Base-by-base conservation (phyloP, 2,888 invertebrate genomes). In the Amphipoea oculea region DNA sequence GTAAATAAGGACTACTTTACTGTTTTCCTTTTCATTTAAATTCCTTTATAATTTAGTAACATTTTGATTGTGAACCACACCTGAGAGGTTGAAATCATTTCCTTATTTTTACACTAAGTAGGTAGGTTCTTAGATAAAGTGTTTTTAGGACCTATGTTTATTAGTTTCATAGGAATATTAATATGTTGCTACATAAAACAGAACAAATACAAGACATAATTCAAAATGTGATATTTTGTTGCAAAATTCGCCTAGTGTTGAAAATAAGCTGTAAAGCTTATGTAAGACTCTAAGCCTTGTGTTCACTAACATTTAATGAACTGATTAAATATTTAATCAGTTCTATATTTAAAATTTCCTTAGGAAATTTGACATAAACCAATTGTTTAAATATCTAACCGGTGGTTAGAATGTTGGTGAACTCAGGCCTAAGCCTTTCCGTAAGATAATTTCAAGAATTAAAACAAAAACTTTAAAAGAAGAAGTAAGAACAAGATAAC, bases 401-500 rank as follows among this genome's bases (percentile, higher is more conserved):
- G n/a, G n/a, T n/a, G n/a, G n/a, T n/a, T n/a, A n/a, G n/a, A n/a
- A n/a, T n/a, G n/a, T n/a, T n/a, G n/a, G n/a, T n/a, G n/a, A n/a
- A n/a, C n/a, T n/a, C n/a, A n/a, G n/a, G n/a, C n/a, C 12, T 14
- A 40, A 40, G 4, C 62, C 14, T 29, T 60, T 29, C 66, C 48
- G 3, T 7, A 40, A 54, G 20, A 80, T 42, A 17, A 65, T 69
- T 76, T 36, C 48, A 85, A 70, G 57, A 62, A 66, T 73, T 45
- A 51, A 73, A 87, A 69, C 42, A 45, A 62, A 45, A 40, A 68
- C 23, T 68, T 66, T 2, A 36, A 71, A 75, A 63, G 36, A 78
- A 74, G 40, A 80, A 72, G 45, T 68, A 51, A 51, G 69, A 86
- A 68, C 73, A 73, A 73, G 78, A 84, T 84, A 84, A 77, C 48